phyloP scores from a whole-genome alignment of 2,797 vertebrate genomes.

The Clarias platycephalus region DNA sequence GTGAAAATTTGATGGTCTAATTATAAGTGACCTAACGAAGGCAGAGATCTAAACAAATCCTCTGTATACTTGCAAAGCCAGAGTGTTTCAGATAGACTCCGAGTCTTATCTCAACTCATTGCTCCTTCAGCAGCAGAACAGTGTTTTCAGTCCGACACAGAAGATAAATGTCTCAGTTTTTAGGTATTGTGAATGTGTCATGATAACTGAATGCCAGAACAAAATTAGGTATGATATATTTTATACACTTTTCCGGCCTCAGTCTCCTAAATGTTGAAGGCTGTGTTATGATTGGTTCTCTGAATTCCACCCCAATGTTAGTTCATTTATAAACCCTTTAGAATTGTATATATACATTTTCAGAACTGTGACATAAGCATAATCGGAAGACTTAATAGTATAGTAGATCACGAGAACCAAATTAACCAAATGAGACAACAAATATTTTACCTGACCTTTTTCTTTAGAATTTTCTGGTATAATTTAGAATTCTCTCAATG shows the following conservation, averaged over 20 bases:
- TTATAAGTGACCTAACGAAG: slow-evolving; percentile 1
- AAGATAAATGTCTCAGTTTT: background rate
- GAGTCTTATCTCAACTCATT: slow-evolving; percentile 7
- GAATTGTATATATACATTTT: no score
- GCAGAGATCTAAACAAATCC: background rate
- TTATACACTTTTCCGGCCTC: background rate
- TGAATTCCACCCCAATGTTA: background rate
- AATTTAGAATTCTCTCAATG: no score
- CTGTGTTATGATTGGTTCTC: background rate
- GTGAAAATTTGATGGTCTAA: slow-evolving; percentile 32
- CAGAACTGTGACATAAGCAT: no score
- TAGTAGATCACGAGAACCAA: no score
- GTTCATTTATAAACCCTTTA: no score
- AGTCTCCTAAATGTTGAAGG: background rate
- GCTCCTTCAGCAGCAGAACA: background rate
- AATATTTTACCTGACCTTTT: no score
- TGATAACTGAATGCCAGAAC: background rate
- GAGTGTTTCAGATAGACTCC: slow-evolving; percentile 4
- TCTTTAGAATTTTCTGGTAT: no score
- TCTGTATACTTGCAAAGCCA: background rate
- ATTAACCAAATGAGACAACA: no score
- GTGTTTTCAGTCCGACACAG: background rate
- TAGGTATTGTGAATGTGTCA: background rate
- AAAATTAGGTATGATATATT: background rate
- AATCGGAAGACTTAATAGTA: no score